Evolutionary conservation across 2,888 invertebrate species (phyloP).

Genomic region (Xestia c-nigrum): DNA sequence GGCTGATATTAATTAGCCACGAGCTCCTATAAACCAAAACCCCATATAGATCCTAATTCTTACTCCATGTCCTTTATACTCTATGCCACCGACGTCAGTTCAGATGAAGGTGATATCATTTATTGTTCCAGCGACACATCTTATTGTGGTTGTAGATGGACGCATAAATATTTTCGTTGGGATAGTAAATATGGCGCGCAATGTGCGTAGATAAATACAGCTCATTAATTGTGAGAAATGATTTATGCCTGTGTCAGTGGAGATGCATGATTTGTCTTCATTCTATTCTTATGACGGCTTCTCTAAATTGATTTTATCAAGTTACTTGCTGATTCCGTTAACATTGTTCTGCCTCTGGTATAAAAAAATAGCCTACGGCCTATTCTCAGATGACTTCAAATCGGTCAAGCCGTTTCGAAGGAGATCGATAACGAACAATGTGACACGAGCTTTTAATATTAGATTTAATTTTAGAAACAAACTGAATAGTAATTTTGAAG

Average conservation of each 20-base stretch:
- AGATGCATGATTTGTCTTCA: slow-evolving; percentile 31
- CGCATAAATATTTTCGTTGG: slow-evolving; percentile 58
- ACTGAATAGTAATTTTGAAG: background rate
- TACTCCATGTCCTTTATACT: slow-evolving; percentile 34
- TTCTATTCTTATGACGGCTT: slow-evolving; percentile 18
- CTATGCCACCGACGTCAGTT: slow-evolving; percentile 37
- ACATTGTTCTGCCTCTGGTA: too few species aligned
- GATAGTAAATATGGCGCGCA: slow-evolving; percentile 40
- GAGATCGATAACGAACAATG: too few species aligned
- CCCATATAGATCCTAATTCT: too few species aligned
- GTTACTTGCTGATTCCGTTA: too few species aligned
- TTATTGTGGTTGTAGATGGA: slow-evolving; percentile 29
- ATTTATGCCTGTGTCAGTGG: slow-evolving; percentile 14
- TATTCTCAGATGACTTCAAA: too few species aligned
- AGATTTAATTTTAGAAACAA: background rate
- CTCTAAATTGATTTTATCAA: background rate
- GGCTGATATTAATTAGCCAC: too few species aligned
- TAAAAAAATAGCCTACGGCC: too few species aligned
- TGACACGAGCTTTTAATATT: too few species aligned
- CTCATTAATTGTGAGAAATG: slow-evolving; percentile 53
- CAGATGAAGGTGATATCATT: slow-evolving; percentile 61
- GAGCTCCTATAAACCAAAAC: too few species aligned
- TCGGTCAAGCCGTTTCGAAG: too few species aligned
- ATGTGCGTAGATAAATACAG: slow-evolving; percentile 30
- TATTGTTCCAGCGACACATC: slow-evolving; percentile 46